These are phyloP conservation scores for Drosophila melanica DNA, from an alignment of 1,140 invertebrate genomes.

Conservation along the genomic window DNA sequence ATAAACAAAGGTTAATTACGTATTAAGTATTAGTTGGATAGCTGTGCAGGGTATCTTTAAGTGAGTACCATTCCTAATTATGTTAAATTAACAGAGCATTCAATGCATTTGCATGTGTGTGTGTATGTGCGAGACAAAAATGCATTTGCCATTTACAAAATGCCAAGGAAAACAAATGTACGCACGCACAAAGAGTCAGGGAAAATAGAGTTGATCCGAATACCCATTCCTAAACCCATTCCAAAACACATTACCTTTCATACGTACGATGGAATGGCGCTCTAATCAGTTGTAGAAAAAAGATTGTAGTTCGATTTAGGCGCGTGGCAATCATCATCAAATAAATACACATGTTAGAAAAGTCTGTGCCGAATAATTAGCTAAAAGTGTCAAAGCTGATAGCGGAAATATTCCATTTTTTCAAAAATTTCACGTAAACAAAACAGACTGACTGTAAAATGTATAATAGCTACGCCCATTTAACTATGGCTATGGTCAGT, in stretches of 20 bases:
- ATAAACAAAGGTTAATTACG: not conserved
- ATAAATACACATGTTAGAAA: slow-evolving; percentile 15
- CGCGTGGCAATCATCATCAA: slow-evolving; percentile 68
- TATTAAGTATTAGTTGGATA: not conserved
- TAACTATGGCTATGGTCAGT: slow-evolving; percentile 19
- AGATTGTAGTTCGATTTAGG: slow-evolving; percentile 39
- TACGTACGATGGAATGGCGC: not conserved
- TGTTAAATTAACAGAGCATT: slow-evolving; percentile 4
- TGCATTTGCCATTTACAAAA: slow-evolving; percentile 47
- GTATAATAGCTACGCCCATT: not conserved
- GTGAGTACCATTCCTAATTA: not conserved
- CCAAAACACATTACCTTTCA: not conserved
- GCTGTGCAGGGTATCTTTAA: slow-evolving; percentile 4
- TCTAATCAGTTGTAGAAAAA: slow-evolving; percentile 27
- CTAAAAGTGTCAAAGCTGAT: slow-evolving; percentile 33
- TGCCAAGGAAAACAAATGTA: slow-evolving; percentile 9
- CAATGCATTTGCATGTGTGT: slow-evolving; percentile 2
- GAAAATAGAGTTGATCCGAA: not conserved
- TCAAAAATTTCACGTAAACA: not conserved
- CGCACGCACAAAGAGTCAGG: not conserved
- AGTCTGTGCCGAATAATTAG: slow-evolving; percentile 66
- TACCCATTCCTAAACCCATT: not conserved
- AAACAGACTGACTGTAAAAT: slow-evolving; percentile 1
- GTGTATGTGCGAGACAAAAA: slow-evolving; percentile 12
- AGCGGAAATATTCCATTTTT: slow-evolving; percentile 7